These are phyloP conservation scores for Gasterosteus nipponicus DNA, from an alignment of 2,113 vertebrate species.

Conservation along the genomic window DNA sequence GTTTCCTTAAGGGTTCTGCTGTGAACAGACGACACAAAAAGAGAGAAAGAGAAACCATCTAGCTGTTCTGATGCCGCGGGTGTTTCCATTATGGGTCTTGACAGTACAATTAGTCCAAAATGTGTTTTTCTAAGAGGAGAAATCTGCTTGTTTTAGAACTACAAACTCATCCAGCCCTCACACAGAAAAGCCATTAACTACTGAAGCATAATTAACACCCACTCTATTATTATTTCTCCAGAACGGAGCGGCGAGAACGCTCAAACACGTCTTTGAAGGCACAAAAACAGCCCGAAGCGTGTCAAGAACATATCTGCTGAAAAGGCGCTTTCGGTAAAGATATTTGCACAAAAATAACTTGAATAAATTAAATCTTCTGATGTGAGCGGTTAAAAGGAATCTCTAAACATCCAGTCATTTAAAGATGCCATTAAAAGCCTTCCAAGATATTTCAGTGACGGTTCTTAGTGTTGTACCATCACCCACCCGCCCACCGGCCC, in stretches of 20 bases:
- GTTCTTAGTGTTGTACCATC: slow-evolving; percentile 31
- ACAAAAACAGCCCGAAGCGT: slow-evolving; percentile 38
- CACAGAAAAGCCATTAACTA: slow-evolving; percentile 25
- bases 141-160: slow-evolving; percentile 4
- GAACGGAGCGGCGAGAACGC: not conserved
- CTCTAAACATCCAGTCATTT: slow-evolving; percentile 52
- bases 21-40: no score
- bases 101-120: slow-evolving; percentile 2
- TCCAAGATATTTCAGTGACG: slow-evolving; percentile 57
- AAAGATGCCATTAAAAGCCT: slow-evolving; percentile 58
- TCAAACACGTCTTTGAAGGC: slow-evolving; percentile 33
- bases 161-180: not conserved
- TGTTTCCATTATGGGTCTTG: not conserved
- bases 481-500: not conserved
- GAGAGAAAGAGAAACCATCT: not conserved
- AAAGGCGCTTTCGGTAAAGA: slow-evolving; percentile 11
- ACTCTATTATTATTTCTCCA: slow-evolving; percentile 17
- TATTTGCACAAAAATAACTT: slow-evolving; percentile 41
- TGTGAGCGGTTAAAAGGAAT: slow-evolving; percentile 19
- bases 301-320: slow-evolving; percentile 24
- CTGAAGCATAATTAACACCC: slow-evolving; percentile 23
- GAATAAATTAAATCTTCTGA: slow-evolving; percentile 31
- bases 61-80: not conserved
- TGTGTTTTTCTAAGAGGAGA: not conserved
- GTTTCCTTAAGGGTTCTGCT: no score